phyloP scores from a whole-genome alignment of 2,797 vertebrate genomes.

The Podargus strigoides region DNA sequence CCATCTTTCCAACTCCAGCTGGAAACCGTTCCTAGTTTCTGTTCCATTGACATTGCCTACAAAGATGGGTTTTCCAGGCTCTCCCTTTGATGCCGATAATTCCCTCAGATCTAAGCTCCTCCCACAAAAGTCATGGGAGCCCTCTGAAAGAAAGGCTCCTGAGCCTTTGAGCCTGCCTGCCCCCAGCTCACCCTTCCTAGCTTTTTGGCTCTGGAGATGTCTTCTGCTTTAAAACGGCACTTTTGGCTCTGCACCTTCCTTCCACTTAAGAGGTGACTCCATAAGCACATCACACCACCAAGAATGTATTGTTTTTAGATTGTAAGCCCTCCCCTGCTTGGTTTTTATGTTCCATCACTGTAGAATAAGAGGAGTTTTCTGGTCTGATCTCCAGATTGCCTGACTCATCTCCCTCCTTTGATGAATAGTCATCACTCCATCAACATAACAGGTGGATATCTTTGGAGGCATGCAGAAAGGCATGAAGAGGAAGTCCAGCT shows the following conservation, averaged over 20 bases:
- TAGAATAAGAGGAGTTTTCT: background rate
- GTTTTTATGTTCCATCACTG: background rate
- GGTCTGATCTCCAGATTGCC: background rate
- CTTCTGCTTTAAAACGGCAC: background rate
- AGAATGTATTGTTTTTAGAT: background rate
- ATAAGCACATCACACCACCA: background rate
- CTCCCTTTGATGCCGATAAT: background rate
- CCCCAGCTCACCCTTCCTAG: background rate
- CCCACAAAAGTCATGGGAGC: background rate
- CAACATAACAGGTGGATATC: background rate
- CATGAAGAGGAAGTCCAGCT: background rate
- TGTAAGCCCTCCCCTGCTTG: rapidly evolving
- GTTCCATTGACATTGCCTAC: background rate
- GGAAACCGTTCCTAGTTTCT: background rate
- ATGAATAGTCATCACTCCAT: background rate
- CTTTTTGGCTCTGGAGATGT: background rate
- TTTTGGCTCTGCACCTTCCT: background rate
- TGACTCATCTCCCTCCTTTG: background rate
- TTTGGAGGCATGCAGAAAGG: background rate
- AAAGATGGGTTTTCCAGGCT: background rate
- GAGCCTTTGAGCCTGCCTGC: background rate
- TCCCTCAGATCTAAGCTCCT: background rate
- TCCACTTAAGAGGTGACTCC: background rate
- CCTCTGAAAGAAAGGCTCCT: background rate
- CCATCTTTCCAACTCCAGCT: background rate